These are phyloP conservation scores for Nomada lathburiana DNA, from an alignment of 2,888 invertebrate species.

Conservation along the genomic window DNA sequence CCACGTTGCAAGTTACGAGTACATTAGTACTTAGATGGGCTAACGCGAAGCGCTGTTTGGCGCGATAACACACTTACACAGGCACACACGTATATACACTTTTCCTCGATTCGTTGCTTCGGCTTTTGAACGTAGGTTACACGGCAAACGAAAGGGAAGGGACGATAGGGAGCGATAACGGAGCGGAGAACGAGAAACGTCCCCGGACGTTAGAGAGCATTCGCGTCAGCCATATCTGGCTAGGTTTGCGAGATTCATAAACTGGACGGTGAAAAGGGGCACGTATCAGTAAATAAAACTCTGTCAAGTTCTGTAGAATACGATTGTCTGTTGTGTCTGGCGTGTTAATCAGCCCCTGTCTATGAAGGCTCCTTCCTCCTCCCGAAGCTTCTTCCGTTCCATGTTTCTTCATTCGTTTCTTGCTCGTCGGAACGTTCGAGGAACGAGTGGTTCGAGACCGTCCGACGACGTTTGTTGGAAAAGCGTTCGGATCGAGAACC, in stretches of 20 bases:
- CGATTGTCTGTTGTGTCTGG: conserved; percentile 26
- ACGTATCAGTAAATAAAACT: conserved; percentile 43
- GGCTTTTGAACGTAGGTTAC: conserved; percentile 3
- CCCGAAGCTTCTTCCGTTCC: not conserved
- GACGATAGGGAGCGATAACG: not conserved
- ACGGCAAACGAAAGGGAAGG: not conserved
- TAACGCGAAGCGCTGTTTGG: not conserved
- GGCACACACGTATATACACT: not conserved
- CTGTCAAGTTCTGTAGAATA: conserved; percentile 41
- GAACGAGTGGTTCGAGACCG: conserved; percentile 19
- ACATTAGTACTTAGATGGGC: not conserved
- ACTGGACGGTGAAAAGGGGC: conserved; percentile 3
- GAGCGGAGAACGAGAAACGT: not conserved
- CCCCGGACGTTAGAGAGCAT: too few species aligned
- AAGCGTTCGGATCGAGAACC: not conserved
- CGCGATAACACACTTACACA: not conserved
- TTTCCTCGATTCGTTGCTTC: not conserved
- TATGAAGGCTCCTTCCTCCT: not conserved
- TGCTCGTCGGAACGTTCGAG: conserved; percentile 5
- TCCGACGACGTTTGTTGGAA: conserved; percentile 3
- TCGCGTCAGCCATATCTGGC: too few species aligned
- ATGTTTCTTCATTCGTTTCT: not conserved
- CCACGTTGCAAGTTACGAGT: too few species aligned
- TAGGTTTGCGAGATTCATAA: not conserved
- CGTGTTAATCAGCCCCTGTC: conserved; percentile 7